These are phyloP conservation scores for Rallus crepitans DNA, from an alignment of 2,797 vertebrate species.

Conservation along the genomic window DNA sequence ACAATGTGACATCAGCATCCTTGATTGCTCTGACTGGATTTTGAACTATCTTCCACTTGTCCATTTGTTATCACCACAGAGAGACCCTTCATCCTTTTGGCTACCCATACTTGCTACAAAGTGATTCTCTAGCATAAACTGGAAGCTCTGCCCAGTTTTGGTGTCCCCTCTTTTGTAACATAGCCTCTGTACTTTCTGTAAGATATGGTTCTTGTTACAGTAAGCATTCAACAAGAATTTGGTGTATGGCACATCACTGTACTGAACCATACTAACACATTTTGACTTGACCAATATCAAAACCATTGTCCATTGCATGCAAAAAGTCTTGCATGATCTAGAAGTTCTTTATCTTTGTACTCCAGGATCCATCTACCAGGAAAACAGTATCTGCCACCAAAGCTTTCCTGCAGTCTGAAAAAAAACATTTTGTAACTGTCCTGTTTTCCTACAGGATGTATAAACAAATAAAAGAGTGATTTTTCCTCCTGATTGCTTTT, in stretches of 20 bases:
- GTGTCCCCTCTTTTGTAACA: constrained; percentile 78
- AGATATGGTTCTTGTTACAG: constrained; percentile 62
- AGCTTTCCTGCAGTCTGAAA: constrained; percentile 83
- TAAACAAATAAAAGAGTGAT: not conserved
- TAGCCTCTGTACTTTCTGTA: constrained; percentile 74
- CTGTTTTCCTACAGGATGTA: not conserved
- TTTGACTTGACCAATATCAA: constrained; percentile 79
- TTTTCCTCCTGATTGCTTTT: not conserved
- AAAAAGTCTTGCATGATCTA: constrained; percentile 75
- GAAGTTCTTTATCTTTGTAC: not conserved
- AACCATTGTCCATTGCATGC: constrained; percentile 74
- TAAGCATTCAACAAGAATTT: constrained; percentile 83
- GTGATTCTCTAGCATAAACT: constrained; percentile 79
- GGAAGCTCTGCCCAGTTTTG: constrained; percentile 76
- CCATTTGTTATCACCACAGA: constrained; percentile 82
- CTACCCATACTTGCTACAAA: constrained; percentile 78
- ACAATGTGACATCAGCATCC: constrained; percentile 77
- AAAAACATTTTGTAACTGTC: not conserved
- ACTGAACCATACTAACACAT: constrained; percentile 85
- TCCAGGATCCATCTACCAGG: constrained; percentile 83
- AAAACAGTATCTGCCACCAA: constrained; percentile 85
- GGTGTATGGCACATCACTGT: constrained; percentile 67
- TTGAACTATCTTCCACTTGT: constrained; percentile 78
- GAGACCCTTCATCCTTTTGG: constrained; percentile 69
- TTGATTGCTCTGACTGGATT: constrained; percentile 67